Conservation (phyloP, 2,888 invertebrate species). For the Pherbina coryleti region DNA sequence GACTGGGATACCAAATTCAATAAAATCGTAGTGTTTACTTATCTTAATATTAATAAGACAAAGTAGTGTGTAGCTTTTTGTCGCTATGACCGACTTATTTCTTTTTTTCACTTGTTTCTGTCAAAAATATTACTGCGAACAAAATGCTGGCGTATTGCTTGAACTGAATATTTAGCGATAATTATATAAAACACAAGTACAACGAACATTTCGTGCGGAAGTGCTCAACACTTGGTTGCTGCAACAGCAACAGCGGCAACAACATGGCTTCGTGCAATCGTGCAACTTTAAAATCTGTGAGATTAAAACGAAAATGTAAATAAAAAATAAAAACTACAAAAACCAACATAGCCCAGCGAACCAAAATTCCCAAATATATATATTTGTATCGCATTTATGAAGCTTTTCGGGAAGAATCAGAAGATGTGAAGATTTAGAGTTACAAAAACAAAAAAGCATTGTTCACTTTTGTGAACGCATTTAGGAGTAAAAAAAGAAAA, state of each 20-base stretch:
- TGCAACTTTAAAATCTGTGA: constrained; percentile 7
- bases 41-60: too few species aligned
- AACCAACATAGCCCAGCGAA: not conserved
- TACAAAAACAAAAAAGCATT: too few species aligned
- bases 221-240: constrained; percentile 19
- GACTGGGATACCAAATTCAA: too few species aligned
- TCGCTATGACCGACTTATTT: not conserved
- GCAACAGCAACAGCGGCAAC: constrained; percentile 19
- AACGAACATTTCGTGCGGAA: constrained; percentile 19
- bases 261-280: not conserved
- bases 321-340: constrained; percentile 28
- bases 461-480: too few species aligned
- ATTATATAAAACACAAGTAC: constrained; percentile 25
- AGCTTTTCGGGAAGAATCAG: too few species aligned
- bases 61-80: not conserved
- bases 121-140: constrained; percentile 9
- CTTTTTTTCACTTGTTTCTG: not conserved
- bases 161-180: not conserved
- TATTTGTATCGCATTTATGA: too few species aligned
- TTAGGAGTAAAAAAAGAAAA: too few species aligned
- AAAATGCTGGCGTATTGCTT: not conserved
- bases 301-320: constrained; percentile 26
- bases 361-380: too few species aligned
- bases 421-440: too few species aligned
- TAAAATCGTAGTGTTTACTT: too few species aligned